A percentile compares a stretch with the other conserved stretches of the same genome.
These are phyloP conservation scores for Adelphocoris suturalis DNA, from an alignment of 2,888 invertebrate species.

Conservation along the genomic window DNA sequence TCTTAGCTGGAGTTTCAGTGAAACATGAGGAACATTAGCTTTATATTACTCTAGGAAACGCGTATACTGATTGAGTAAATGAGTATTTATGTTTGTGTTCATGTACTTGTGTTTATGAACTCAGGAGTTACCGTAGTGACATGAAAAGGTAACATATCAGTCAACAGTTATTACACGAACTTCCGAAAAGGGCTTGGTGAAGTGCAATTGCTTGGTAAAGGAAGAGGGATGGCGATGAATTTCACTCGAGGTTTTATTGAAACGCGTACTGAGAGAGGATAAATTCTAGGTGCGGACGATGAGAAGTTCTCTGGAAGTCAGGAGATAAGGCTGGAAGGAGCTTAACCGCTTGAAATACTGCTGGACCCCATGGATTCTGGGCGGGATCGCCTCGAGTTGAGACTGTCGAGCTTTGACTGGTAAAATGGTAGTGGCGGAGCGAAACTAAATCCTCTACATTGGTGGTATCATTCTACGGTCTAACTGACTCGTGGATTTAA, in stretches of 20 bases:
- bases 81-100: no score
- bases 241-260: constrained; percentile 24
- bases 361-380: not conserved
- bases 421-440: constrained; percentile 18
- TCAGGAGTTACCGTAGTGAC: no score
- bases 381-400: constrained; percentile 1
- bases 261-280: not conserved
- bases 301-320: constrained; percentile 43
- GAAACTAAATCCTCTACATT: constrained; percentile 40
- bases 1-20: no score
- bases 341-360: constrained; percentile 58
- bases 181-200: not conserved
- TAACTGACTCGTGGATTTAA: constrained; percentile 36
- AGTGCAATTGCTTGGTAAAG: not conserved
- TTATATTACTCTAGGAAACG: no score
- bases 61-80: no score
- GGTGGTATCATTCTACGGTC: not conserved
- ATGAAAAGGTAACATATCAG: not conserved
- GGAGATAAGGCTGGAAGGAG: constrained; percentile 48
- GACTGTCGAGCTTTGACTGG: constrained; percentile 21
- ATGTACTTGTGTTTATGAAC: no score
- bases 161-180: not conserved
- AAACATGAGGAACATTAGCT: no score
- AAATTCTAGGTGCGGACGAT: constrained; percentile 30
- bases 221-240: not conserved